Percentiles rank a stretch among this genome's conserved stretches.
phyloP scores from a whole-genome alignment of 2,888 invertebrate species.

The Apodemia zela region DNA sequence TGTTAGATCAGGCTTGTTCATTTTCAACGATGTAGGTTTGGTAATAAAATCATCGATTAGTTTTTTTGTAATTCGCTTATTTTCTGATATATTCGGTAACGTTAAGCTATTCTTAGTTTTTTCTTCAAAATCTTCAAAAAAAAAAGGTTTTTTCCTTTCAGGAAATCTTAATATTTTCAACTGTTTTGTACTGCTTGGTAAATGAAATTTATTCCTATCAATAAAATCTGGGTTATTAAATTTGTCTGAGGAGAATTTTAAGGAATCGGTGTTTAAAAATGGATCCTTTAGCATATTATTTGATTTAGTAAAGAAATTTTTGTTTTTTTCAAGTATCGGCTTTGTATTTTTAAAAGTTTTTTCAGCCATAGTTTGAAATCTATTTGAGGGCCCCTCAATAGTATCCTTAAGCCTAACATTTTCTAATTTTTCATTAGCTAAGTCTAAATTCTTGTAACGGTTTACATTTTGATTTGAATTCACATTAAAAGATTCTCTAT shows the following conservation, averaged over 20 bases:
- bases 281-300: background rate
- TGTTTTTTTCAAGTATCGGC: background rate
- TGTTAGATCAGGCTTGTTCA: background rate
- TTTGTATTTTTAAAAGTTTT: background rate
- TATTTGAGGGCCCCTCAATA: background rate
- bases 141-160: background rate
- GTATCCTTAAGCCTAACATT: background rate
- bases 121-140: background rate
- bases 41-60: background rate
- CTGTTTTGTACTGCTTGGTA: slow-evolving; percentile 1
- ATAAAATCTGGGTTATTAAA: background rate
- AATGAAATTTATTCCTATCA: background rate
- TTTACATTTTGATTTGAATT: background rate
- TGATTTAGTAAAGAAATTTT: background rate
- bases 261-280: background rate
- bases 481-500: background rate
- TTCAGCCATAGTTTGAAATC: background rate
- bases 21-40: background rate
- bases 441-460: background rate
- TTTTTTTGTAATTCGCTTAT: background rate
- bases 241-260: background rate
- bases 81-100: background rate
- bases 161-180: background rate
- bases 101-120: background rate
- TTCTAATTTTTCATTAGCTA: background rate